Percentiles rank a stretch among this genome's conserved stretches.
These are phyloP conservation scores for Leptopilina boulardi DNA, from an alignment of 1,140 invertebrate species.

Conservation along the genomic window DNA sequence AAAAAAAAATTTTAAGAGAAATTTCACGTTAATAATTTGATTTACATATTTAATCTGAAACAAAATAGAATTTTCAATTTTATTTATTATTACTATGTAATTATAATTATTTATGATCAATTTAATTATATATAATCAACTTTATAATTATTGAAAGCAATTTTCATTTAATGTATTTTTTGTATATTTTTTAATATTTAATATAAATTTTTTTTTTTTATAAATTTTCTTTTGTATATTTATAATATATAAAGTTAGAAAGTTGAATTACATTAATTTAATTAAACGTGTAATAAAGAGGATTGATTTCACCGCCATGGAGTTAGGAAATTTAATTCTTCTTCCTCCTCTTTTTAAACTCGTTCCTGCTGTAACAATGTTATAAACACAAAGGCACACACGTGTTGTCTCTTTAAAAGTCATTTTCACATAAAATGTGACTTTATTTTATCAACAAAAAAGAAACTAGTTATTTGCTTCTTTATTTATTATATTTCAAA, in stretches of 20 bases:
- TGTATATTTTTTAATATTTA: too few species aligned
- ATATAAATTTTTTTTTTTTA: background rate
- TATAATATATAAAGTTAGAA: background rate
- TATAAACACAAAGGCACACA: constrained; percentile 4
- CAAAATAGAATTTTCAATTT: background rate
- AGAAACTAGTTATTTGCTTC: background rate
- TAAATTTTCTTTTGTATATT: background rate
- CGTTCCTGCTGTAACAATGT: background rate
- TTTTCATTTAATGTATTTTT: too few species aligned
- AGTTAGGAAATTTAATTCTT: background rate
- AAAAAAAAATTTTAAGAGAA: background rate
- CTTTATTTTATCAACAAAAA: background rate
- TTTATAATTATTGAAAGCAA: too few species aligned
- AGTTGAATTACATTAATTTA: background rate
- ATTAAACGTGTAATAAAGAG: background rate
- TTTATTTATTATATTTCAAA: background rate
- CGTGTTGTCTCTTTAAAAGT: background rate
- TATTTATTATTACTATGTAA: too few species aligned
- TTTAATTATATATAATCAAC: too few species aligned
- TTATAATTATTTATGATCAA: too few species aligned
- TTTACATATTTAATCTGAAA: too few species aligned
- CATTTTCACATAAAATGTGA: background rate
- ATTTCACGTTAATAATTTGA: background rate
- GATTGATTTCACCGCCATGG: background rate
- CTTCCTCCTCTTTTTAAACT: background rate